Conservation (phyloP, 2,888 invertebrate species). For the Zonitis immaculata region DNA sequence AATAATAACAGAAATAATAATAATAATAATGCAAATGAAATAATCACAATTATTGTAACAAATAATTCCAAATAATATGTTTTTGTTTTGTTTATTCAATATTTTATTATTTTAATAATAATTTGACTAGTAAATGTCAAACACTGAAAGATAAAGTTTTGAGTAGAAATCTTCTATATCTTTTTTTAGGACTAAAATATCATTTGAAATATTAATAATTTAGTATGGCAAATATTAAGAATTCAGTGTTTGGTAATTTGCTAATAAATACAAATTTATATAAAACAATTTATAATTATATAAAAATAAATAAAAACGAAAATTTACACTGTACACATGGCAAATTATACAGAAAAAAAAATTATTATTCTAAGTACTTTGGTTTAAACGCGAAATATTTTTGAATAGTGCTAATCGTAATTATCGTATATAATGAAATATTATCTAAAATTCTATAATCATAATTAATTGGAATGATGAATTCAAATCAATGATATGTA, state of each 20-base stretch:
- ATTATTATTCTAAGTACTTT: constrained; percentile 38
- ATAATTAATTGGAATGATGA: constrained; percentile 15
- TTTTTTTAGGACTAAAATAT: too few species aligned
- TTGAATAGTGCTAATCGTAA: not conserved
- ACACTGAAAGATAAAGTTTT: not conserved
- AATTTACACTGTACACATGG: constrained; percentile 31
- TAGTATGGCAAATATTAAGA: not conserved
- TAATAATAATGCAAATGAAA: constrained; percentile 1
- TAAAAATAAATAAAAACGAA: constrained; percentile 34
- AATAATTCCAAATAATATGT: not conserved
- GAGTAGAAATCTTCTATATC: not conserved
- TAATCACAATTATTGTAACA: not conserved
- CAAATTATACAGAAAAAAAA: constrained; percentile 27
- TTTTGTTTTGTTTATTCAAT: not conserved
- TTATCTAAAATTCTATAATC: constrained; percentile 23
- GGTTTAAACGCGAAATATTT: constrained; percentile 38
- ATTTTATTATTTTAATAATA: not conserved
- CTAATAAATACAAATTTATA: constrained; percentile 14
- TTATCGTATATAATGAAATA: not conserved
- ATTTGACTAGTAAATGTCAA: constrained; percentile 1
- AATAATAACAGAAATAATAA: not conserved
- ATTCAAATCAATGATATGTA: constrained; percentile 11
- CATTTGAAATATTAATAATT: not conserved
- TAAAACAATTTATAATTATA: constrained; percentile 36
- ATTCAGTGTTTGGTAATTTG: constrained; percentile 30